These are phyloP conservation scores for Orientallactaga sibirica DNA, from an alignment of 2,797 vertebrate genomes.

Conservation along the genomic window DNA sequence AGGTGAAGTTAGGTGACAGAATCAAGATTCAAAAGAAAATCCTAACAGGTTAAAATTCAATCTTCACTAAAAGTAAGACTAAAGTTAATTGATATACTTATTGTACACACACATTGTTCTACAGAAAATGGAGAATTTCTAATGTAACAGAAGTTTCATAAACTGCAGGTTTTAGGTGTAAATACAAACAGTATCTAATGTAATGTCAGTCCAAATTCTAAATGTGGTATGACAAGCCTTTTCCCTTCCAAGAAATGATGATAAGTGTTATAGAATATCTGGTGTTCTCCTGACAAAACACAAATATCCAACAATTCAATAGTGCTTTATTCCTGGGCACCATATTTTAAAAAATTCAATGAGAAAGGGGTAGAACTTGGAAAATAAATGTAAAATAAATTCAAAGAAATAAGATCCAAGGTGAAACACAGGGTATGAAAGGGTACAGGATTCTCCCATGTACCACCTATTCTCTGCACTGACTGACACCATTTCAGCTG, in stretches of 20 bases:
- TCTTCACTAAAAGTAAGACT: neutral
- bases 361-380: neutral
- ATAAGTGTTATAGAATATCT: neutral
- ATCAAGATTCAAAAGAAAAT: neutral
- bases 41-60: neutral
- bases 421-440: neutral
- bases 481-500: neutral
- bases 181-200: neutral
- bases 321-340: neutral
- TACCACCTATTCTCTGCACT: neutral
- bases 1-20: neutral
- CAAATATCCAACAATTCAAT: neutral
- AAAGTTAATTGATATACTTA: neutral
- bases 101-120: neutral
- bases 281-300: neutral
- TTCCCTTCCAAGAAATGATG: neutral
- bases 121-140: neutral
- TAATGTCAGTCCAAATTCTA: neutral
- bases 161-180: neutral
- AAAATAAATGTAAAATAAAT: constrained; percentile 9
- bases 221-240: neutral
- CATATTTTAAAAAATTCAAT: neutral
- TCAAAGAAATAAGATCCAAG: neutral
- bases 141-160: neutral
- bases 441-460: neutral